Base-by-base conservation (phyloP, 2,113 vertebrate genomes). In the Nothobranchius furzeri region DNA sequence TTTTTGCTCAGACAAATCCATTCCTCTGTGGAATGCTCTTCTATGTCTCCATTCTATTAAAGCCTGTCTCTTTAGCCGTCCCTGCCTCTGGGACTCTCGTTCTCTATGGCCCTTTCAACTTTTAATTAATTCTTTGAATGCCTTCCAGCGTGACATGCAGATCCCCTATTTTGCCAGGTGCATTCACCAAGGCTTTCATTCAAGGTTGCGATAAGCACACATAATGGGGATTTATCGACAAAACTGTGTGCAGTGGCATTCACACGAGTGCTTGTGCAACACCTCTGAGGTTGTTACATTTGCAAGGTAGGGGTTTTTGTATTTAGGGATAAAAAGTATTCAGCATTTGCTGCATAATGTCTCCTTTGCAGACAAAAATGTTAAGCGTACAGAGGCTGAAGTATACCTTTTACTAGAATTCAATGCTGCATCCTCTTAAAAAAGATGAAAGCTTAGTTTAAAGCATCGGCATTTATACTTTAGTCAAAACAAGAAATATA, bases 111-210 rank as follows among this genome's bases (percentile, higher is more conserved):
- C 62, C 63, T 74, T 78, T 87, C 45, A 76, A 84, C 71, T 76
- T 78, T 71, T 81, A 82, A 85, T 84, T 84, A 80, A 70, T 80
- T 84, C 70, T 63, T 55, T 76, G 62, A 81, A 76, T 72, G 58
- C 63, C 66, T 67, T 59, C 60, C 62, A 60, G 60, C 60, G 45
- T 64, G 74, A 78, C 69, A 76, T 66, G 69, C 40, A 72, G 71
- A 76, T 75, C 64, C 37, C 20, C 35, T 55, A 45, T 80, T 78
- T 80, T 78, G 45, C 52, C 58, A 61, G 55, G 37, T 36, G n/a
- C 52, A 75, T 76, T 79, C 42, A 79, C 47, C 9, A 13, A 73
- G 48, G 59, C 78, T 78, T 70, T 70, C 65, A 82, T 83, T 83
- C 75, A 83, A 56, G 65, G 54, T 42, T 62, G 70, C 11, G 61